A percentile compares a stretch with the other conserved stretches of the same genome.
These are phyloP conservation scores for Conistra vaccinii DNA, from an alignment of 2,888 invertebrate species.

Conservation along the genomic window DNA sequence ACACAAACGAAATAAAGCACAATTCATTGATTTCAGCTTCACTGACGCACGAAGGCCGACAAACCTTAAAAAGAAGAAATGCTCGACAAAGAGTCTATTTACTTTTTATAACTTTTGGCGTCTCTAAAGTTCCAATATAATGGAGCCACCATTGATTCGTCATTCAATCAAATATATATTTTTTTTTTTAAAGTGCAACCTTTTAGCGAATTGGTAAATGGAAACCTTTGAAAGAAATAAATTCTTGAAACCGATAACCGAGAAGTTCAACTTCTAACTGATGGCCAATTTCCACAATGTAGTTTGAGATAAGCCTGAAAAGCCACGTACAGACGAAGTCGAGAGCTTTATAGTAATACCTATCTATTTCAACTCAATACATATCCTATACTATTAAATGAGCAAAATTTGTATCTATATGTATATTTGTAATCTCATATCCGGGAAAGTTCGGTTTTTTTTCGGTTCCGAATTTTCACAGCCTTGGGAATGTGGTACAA, in stretches of 20 bases:
- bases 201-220: slow-evolving; percentile 20
- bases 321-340: neutral
- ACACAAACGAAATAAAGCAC: slow-evolving; percentile 28
- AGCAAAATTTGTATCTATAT: too few relatives aligned
- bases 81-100: slow-evolving; percentile 21
- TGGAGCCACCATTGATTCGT: slow-evolving; percentile 6
- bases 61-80: slow-evolving; percentile 39
- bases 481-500: too few relatives aligned
- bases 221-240: neutral
- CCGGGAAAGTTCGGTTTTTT: too few relatives aligned
- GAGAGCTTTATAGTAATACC: neutral
- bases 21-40: slow-evolving; percentile 36
- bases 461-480: too few relatives aligned
- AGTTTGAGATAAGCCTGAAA: neutral
- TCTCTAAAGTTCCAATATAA: neutral
- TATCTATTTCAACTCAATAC: neutral
- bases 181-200: slow-evolving; percentile 7
- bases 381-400: too few relatives aligned
- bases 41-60: slow-evolving; percentile 42
- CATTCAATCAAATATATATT: slow-evolving; percentile 9
- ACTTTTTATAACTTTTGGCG: slow-evolving; percentile 27
- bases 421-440: too few relatives aligned
- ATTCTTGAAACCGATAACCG: neutral
- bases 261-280: neutral
- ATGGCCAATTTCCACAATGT: neutral